Conservation (phyloP, 2,888 invertebrate genomes). For the Silvanus unidentatus region DNA sequence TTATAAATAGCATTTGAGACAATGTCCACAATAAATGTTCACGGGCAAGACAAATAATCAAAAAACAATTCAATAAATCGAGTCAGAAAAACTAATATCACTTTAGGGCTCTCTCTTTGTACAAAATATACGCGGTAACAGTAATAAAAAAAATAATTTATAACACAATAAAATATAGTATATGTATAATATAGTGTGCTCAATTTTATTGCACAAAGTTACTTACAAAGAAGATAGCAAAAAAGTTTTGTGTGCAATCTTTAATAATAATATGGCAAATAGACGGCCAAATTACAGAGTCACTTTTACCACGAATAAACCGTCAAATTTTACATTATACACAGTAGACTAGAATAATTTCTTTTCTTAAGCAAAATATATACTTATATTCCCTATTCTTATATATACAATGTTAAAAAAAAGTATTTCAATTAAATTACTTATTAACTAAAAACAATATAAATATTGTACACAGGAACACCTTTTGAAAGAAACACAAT, state of each 20-base stretch:
- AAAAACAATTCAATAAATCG: too few species aligned
- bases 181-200: too few species aligned
- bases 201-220: too few species aligned
- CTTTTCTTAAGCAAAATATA: slow-evolving; percentile 3
- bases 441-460: too few species aligned
- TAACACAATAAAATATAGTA: slow-evolving; percentile 7
- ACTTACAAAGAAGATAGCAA: too few species aligned
- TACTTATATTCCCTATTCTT: not conserved
- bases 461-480: too few species aligned
- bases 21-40: slow-evolving; percentile 1
- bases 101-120: slow-evolving; percentile 11
- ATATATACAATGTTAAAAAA: slow-evolving; percentile 1
- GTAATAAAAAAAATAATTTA: slow-evolving; percentile 1
- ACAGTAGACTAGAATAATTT: slow-evolving; percentile 13
- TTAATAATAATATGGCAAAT: too few species aligned
- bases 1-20: not conserved
- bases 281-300: too few species aligned
- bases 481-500: too few species aligned
- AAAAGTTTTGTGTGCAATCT: too few species aligned
- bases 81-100: slow-evolving; percentile 14
- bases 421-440: too few species aligned
- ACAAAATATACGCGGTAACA: slow-evolving; percentile 10
- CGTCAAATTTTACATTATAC: not conserved
- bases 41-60: not conserved
- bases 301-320: too few species aligned